A percentile compares a stretch with the other conserved stretches of the same genome.
Evolutionary conservation across 2,797 vertebrate genomes (phyloP).

Genomic region (Champsocephalus esox): DNA sequence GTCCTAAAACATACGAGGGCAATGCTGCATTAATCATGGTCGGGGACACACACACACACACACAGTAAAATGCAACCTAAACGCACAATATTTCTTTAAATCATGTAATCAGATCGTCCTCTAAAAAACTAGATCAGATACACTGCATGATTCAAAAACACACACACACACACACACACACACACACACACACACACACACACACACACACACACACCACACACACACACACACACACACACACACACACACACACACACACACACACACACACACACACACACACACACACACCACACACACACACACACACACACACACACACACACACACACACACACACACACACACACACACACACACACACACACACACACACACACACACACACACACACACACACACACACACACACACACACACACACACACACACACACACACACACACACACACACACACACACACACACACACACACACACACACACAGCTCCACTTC

Average conservation of each 20-base stretch:
- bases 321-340: conserved; percentile 7
- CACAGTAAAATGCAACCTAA: conserved; percentile 38
- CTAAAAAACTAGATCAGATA: conserved; percentile 27
- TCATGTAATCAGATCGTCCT: conserved; percentile 32
- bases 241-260: conserved; percentile 38
- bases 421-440: conserved; percentile 42
- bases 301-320: conserved; percentile 5
- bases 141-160: conserved; percentile 46
- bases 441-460: not conserved
- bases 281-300: conserved; percentile 33
- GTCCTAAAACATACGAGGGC: conserved; percentile 84
- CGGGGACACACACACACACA: conserved; percentile 23
- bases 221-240: not conserved
- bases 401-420: conserved; percentile 6
- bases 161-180: conserved; percentile 32
- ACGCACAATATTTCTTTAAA: conserved; percentile 29
- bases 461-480: conserved; percentile 42
- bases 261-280: conserved; percentile 10
- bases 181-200: conserved; percentile 28
- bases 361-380: conserved; percentile 29
- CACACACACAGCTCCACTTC: conserved; percentile 35
- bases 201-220: conserved; percentile 33
- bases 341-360: conserved; percentile 25
- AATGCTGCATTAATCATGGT: conserved; percentile 84
- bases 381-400: conserved; percentile 4